Conservation (phyloP, 2,888 invertebrate species). For the Mimas tiliae region DNA sequence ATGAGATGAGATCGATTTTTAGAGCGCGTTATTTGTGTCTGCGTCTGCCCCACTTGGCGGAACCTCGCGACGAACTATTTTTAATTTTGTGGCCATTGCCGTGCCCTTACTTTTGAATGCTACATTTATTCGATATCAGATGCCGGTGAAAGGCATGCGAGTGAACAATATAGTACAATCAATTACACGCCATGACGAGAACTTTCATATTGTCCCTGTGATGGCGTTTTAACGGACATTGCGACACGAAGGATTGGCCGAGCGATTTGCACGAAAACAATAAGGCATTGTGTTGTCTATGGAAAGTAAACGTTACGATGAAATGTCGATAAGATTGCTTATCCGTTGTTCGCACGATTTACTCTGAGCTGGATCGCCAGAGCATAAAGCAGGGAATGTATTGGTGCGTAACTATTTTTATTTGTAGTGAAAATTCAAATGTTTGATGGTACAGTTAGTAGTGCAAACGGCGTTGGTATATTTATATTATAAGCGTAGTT, state of each 20-base stretch:
- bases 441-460: slow-evolving; percentile 37
- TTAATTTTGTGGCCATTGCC: slow-evolving; percentile 68
- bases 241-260: slow-evolving; percentile 44
- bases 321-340: slow-evolving; percentile 64
- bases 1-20: slow-evolving; percentile 51
- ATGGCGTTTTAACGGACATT: slow-evolving; percentile 32
- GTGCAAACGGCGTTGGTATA: slow-evolving; percentile 34
- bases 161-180: slow-evolving; percentile 47
- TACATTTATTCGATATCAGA: slow-evolving; percentile 38
- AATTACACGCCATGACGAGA: slow-evolving; percentile 48
- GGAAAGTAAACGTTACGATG: slow-evolving; percentile 61
- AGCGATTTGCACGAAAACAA: slow-evolving; percentile 56
- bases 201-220: slow-evolving; percentile 47
- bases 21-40: slow-evolving; percentile 60
- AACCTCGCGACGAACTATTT: slow-evolving; percentile 68
- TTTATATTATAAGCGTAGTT: slow-evolving; percentile 26
- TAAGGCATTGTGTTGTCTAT: slow-evolving; percentile 64
- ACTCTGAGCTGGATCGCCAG: slow-evolving; percentile 36
- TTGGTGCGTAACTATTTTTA: slow-evolving; percentile 43
- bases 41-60: slow-evolving; percentile 69
- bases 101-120: slow-evolving; percentile 55
- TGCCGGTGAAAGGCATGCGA: slow-evolving; percentile 45
- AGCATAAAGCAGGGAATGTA: slow-evolving; percentile 37
- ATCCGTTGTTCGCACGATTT: slow-evolving; percentile 53
- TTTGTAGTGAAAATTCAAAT: slow-evolving; percentile 35